These are phyloP conservation scores for Eueides isabella DNA, from an alignment of 1,140 invertebrate species.

Conservation along the genomic window DNA sequence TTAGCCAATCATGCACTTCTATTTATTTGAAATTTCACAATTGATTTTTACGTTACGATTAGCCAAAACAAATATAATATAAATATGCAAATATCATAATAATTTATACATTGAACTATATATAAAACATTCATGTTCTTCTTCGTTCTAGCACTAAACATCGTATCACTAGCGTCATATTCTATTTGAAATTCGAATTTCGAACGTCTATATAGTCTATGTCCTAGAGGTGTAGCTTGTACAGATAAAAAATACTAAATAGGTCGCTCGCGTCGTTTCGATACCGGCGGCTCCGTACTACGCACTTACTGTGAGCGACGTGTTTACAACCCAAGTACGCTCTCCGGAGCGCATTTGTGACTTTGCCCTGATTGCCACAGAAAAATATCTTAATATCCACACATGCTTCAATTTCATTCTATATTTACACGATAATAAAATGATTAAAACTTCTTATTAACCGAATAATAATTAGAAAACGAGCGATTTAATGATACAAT, in stretches of 20 bases:
- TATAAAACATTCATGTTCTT: constrained; percentile 16
- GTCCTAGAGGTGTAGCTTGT: constrained; percentile 48
- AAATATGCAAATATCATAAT: constrained; percentile 8
- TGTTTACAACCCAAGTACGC: constrained; percentile 82
- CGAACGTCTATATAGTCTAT: constrained; percentile 41
- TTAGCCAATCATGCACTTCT: constrained; percentile 38
- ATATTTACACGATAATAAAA: background rate
- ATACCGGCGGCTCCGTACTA: constrained; percentile 54
- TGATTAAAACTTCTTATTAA: background rate
- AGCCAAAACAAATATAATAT: constrained; percentile 28
- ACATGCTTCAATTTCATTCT: background rate
- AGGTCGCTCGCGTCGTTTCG: constrained; percentile 36
- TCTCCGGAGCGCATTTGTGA: constrained; percentile 80
- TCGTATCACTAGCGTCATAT: constrained; percentile 22
- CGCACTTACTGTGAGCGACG: constrained; percentile 82
- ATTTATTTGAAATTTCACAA: constrained; percentile 22
- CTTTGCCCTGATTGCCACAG: constrained; percentile 78
- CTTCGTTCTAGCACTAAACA: constrained; percentile 23
- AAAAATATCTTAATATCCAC: constrained; percentile 38
- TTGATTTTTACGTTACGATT: constrained; percentile 1
- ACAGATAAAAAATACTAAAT: constrained; percentile 43
- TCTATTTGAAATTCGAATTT: constrained; percentile 19
- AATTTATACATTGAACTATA: background rate
- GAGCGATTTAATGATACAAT: background rate
- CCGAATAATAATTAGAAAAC: background rate